Evolutionary conservation across 2,797 vertebrate species (phyloP), one percentile per base, ranked within the genome.

Genomic region (Avahi laniger): DNA sequence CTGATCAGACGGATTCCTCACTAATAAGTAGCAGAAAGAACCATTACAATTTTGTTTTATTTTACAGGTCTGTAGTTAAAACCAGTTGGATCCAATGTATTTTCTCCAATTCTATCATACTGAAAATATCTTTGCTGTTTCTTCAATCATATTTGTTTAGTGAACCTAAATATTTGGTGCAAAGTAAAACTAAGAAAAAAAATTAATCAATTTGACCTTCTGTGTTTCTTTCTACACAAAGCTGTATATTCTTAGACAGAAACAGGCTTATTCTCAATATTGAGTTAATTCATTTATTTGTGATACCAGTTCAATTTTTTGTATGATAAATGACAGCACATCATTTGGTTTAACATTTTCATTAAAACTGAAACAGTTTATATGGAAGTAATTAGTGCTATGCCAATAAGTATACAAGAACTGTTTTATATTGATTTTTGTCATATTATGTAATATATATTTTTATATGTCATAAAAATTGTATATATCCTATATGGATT

Each of bases 81-180:
- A 73, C 28, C 92, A 96, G 81, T 88, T 97, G 79, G 50, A 97
- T 83, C 79, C 11, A 89, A 92, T 97, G 97, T 96, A 83, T 95
- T 94, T 85, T 94, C 94, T 97, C 69, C 85, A 75, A 0, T 41
- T 67, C 15, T 96, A 84, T 96, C 85, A 43, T 93, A 79, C 33
- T 83, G 88, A 97, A 98, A 96, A 94, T 88, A 92, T 59, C 76
- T 78, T 96, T 95, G 52, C 93, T 94, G 94, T 75, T 22, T 61
- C 54, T 97, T 86, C n/a, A 80, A 57, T 35, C 46, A 67, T 52
- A 93, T 93, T 90, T 92, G 1, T 72, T 95, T 84, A 93, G 48
- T 76, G 54, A 96, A 35, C 1, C 70, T 82, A 84, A 96, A 76
- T 94, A 95, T 87, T 75, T 88, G 48, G 10, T 96, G 84, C 2